Conservation (phyloP, 2,797 vertebrate species). For the Menidia menidia region DNA sequence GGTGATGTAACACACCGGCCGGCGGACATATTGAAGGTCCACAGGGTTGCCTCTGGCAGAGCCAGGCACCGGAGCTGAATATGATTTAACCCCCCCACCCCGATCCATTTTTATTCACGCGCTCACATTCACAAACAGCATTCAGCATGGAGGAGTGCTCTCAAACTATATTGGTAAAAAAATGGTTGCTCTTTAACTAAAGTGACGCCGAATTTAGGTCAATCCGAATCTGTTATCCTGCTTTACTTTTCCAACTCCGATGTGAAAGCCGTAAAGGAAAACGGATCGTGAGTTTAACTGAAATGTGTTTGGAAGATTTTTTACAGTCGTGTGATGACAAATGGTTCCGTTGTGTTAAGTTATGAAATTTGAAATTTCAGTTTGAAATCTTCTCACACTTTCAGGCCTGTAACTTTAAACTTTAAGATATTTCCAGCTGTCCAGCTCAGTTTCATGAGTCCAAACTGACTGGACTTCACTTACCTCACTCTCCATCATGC, state of each 20-base stretch:
- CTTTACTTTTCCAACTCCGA: conserved; percentile 1
- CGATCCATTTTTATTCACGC: conserved; percentile 45
- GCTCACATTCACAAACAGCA: conserved; percentile 34
- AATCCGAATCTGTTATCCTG: neutral
- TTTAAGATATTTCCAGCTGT: neutral
- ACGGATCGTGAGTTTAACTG: neutral
- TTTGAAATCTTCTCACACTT: too few relatives aligned
- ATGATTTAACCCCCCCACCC: conserved; percentile 34
- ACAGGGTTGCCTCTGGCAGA: conserved; percentile 39
- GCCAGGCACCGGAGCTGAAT: conserved; percentile 49
- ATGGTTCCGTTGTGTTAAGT: neutral
- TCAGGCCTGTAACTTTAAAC: neutral
- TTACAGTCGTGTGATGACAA: neutral
- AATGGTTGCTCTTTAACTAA: conserved; percentile 1
- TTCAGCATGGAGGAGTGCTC: conserved; percentile 19
- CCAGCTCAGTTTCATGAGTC: neutral
- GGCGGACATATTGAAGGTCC: conserved; percentile 56
- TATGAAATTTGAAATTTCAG: too few relatives aligned
- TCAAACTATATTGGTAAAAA: conserved; percentile 15
- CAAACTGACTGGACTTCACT: neutral
- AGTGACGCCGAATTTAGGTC: conserved; percentile 9
- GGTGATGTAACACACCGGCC: conserved; percentile 60
- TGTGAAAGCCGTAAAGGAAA: neutral
- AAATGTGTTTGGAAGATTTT: neutral
- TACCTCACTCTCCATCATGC: neutral